Evolutionary conservation across 1,140 invertebrate genomes (phyloP).

Genomic region (Philopotamus ludificatus): DNA sequence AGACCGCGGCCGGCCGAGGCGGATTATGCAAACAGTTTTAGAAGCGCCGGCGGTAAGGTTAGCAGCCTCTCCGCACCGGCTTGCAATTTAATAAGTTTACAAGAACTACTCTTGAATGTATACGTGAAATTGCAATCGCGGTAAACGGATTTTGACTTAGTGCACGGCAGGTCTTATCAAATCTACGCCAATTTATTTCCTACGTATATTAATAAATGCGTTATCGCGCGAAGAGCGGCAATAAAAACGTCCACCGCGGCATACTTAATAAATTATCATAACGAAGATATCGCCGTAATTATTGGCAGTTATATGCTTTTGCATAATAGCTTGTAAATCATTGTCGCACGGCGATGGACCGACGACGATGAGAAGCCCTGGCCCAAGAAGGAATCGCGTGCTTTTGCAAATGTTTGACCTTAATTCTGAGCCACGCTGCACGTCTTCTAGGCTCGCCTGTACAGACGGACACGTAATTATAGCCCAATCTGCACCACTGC

Average conservation of each 20-base stretch:
- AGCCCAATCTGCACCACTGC: conserved; percentile 16
- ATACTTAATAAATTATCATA: no score
- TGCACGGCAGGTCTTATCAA: neutral
- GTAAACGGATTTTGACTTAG: conserved; percentile 15
- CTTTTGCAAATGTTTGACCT: conserved; percentile 21
- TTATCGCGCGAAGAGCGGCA: no score
- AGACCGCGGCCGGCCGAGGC: neutral
- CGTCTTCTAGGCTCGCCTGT: conserved; percentile 4
- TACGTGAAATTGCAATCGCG: conserved; percentile 20
- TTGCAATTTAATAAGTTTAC: conserved; percentile 28
- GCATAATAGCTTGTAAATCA: no score
- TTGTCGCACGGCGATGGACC: no score
- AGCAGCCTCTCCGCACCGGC: neutral
- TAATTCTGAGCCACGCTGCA: conserved; percentile 17
- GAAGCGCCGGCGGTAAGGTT: neutral
- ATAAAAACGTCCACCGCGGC: no score
- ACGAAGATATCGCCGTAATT: no score
- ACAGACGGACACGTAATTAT: conserved; percentile 15
- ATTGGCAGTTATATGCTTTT: no score
- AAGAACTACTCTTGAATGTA: conserved; percentile 4
- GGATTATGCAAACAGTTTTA: neutral
- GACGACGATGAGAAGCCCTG: no score
- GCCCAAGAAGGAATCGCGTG: neutral
- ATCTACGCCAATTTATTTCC: no score
- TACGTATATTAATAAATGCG: no score